Base-by-base conservation (phyloP, 1,140 invertebrate species). In the Listronotus bonariensis region DNA sequence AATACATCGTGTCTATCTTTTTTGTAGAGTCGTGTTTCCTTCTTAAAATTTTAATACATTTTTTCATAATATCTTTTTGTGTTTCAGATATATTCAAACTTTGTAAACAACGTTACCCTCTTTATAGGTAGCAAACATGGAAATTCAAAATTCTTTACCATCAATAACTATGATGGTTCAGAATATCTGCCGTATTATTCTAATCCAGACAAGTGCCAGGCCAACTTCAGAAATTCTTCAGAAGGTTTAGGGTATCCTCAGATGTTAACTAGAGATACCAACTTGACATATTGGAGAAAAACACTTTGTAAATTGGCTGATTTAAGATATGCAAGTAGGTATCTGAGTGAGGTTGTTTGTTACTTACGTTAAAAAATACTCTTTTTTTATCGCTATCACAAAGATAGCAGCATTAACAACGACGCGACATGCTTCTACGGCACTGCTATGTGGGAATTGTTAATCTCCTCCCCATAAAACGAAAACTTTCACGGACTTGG, bases 201-300 rank as follows among this genome's bases (percentile, higher is more conserved):
- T 65, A 59, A 76, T 9, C 72, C 79, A 26, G 7, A 36, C 1
- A 76, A 78, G 31, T 86, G 83, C 71, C 78, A 79, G 34, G 81
- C 85, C 40, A 79, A 77, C 20, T 74, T 86, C 0, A 70, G 75
- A n/a, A 82, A 82, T 6, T 80, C 85, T 0, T 83, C 84, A 0
- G 85, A 86, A 68, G 86, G 85, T 3, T 80, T 86, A 2, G 76
- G 82, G 60, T 87, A 86, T 70, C 80, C 81, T 15, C 85, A 86
- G 65, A 76, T 77, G 40, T 59, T 86, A 0, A 79, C 73, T 0
- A 84, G 81, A 65, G 72, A 80, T 14, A 78, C 81, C 26, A 79
- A 79, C 0, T 64, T 87, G 1, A 66, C 75, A 4, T 86, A 84
- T 67, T 82, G 85, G 76, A 76, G 85, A 32, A 87, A 85, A 72